These are phyloP conservation scores for Yponomeuta sedellus DNA, from an alignment of 2,888 invertebrate genomes.

Conservation along the genomic window DNA sequence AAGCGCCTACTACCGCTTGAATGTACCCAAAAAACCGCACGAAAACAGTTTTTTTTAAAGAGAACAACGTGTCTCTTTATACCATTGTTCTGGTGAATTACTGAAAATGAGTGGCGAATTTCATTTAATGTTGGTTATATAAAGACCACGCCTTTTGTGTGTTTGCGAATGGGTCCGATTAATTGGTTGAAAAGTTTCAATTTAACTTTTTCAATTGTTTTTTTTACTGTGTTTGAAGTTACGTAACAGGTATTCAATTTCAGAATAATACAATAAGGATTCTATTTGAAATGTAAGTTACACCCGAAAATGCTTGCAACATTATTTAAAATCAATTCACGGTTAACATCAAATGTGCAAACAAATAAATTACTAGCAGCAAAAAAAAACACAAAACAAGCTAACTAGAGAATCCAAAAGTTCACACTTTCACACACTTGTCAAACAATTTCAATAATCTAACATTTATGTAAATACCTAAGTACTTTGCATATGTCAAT, in stretches of 20 bases:
- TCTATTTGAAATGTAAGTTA: neutral
- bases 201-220: neutral
- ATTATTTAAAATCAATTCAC: neutral
- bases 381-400: neutral
- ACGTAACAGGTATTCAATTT: neutral
- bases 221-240: neutral
- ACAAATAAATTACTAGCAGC: neutral
- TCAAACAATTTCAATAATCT: conserved; percentile 18
- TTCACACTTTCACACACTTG: conserved; percentile 10
- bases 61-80: no score
- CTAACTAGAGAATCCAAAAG: conserved; percentile 5
- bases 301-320: neutral
- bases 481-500: conserved; percentile 50
- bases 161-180: conserved; percentile 23
- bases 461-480: conserved; percentile 16
- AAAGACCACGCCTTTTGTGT: conserved; percentile 33
- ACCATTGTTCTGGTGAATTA: neutral
- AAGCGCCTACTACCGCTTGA: no score
- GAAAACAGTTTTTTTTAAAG: no score
- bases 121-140: conserved; percentile 39
- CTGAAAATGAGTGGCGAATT: neutral
- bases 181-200: conserved; percentile 10
- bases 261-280: no score
- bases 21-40: no score
- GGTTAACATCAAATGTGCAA: neutral